Conservation (phyloP, 2,113 vertebrate genomes). For the Hippoglossus stenolepis region DNA sequence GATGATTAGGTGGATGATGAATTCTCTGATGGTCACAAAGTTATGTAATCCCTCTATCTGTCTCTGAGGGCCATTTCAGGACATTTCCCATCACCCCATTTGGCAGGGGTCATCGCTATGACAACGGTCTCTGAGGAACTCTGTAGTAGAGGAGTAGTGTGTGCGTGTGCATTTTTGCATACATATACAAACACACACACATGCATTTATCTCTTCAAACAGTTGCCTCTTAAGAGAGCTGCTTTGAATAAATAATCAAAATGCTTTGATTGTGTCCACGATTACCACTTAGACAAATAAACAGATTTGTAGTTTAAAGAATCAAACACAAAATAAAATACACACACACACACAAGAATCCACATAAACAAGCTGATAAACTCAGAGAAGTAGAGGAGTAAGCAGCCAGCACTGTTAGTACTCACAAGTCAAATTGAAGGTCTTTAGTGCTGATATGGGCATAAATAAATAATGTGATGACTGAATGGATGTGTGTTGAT, state of each 20-base stretch:
- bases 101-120: conserved; percentile 55
- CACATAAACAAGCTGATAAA: conserved; percentile 28
- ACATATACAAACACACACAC: conserved; percentile 3
- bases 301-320: conserved; percentile 38
- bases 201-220: conserved; percentile 28
- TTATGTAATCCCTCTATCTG: conserved; percentile 13
- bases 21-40: conserved; percentile 19
- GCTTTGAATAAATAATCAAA: conserved; percentile 60
- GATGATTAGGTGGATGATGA: conserved; percentile 34
- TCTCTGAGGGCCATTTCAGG: conserved; percentile 51
- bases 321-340: conserved; percentile 23
- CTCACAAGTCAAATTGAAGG: conserved; percentile 29
- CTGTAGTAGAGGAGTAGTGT: conserved; percentile 25
- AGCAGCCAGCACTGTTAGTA: background rate
- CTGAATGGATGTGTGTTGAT: conserved; percentile 3
- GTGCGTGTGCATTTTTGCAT: conserved; percentile 2
- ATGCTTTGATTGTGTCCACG: conserved; percentile 53
- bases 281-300: conserved; percentile 52
- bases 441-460: background rate
- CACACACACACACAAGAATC: conserved; percentile 8
- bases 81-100: conserved; percentile 75
- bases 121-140: conserved; percentile 49
- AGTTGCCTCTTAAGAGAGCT: conserved; percentile 32
- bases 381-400: background rate
- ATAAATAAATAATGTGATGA: conserved; percentile 19